Evolutionary conservation across 2,888 invertebrate genomes (phyloP), one percentile per base, ranked within the genome.

Genomic region (Xanthia icteritia): DNA sequence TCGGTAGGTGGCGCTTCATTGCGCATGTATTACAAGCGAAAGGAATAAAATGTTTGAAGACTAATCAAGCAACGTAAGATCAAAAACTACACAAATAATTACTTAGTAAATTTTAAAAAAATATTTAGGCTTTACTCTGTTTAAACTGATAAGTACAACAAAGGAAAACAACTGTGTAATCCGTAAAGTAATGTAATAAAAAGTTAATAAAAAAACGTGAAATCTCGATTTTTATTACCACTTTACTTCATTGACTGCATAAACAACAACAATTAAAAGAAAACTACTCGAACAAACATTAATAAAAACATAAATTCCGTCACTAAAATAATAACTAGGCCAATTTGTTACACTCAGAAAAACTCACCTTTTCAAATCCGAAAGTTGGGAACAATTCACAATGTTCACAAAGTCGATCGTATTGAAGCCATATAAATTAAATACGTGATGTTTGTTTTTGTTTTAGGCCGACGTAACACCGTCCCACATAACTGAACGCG

Each of bases 391-490:
- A 84, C 68, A 81, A 69, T 72, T 83, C 81, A 86, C 82, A 66
- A 77, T 51, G 61, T 85, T 85, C 77, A 77, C 70, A 78, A 82
- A 85, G 73, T 80, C 79, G 79, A 82, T 72, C 76, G 81, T 75
- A 58, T 68, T 64, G 92, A 92, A 92, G 91, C 93, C 92, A 84
- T 92, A 92, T 76, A 89, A 87, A 86, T 87, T 76, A 63, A 83
- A 85, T 84, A 89, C 92, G 92, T 86, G 76, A 68, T 87, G 82
- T 91, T 88, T 89, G 84, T 90, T 90, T 89, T 88, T 90, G 86
- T 78, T 89, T 91, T 90, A 92, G 89, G 86, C 89, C 90, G 87
- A 86, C 77, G 81, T 61, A 45, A 67, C 61, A 63, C 42, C 72
- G 69, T 64, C 80, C 56, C 72, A 86, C 89, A 83, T 86, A 82